Conservation (phyloP, 2,888 invertebrate species). For the Tanytarsus gracilentus region DNA sequence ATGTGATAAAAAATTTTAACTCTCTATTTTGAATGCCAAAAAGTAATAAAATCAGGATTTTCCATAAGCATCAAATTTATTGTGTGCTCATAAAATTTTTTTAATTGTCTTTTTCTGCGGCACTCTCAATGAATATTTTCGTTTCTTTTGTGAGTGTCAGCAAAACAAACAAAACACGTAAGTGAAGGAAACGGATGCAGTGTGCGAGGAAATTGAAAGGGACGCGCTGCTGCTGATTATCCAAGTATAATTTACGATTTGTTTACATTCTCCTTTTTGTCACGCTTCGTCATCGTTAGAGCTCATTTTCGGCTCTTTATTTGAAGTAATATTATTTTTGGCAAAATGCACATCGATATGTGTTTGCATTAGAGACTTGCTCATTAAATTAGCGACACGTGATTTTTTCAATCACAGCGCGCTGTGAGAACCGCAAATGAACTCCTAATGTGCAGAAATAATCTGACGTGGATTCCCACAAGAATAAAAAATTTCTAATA, state of each 20-base stretch:
- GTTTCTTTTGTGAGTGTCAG: too few relatives aligned
- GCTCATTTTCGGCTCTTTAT: too few relatives aligned
- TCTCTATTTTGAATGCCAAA: too few relatives aligned
- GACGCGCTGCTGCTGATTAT: constrained; percentile 5
- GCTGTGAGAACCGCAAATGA: not conserved
- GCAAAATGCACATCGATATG: not conserved
- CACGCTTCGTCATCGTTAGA: constrained; percentile 9
- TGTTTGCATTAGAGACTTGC: not conserved
- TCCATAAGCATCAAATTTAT: too few relatives aligned
- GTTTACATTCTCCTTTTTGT: constrained; percentile 22
- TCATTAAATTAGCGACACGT: constrained; percentile 5
- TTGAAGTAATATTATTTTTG: too few relatives aligned
- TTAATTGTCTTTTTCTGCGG: not conserved
- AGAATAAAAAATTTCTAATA: not conserved
- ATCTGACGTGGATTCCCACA: not conserved
- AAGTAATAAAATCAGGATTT: too few relatives aligned
- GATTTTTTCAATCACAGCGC: not conserved
- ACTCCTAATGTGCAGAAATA: not conserved
- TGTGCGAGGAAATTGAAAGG: not conserved
- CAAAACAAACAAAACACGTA: not conserved
- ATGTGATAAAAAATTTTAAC: too few relatives aligned
- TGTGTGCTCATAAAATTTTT: not conserved
- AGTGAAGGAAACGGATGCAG: constrained; percentile 26
- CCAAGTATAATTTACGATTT: constrained; percentile 27
- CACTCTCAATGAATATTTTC: too few relatives aligned